Percentiles rank a stretch among this genome's conserved stretches.
Conservation (phyloP, 2,113 vertebrate genomes). For the Oophaga pumilio region DNA sequence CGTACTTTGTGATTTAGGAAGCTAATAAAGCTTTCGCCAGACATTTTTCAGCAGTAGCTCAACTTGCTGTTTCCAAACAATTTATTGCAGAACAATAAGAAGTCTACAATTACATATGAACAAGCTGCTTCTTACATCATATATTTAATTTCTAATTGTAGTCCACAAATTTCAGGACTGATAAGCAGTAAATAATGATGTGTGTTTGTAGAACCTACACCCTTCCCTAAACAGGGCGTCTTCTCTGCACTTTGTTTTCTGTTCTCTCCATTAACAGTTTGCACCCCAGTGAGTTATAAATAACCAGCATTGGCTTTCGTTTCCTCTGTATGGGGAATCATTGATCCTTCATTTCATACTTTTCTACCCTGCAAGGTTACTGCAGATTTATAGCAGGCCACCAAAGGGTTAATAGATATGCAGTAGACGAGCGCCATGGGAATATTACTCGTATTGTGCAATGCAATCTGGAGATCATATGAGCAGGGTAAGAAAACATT, state of each 20-base stretch:
- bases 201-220: conserved; percentile 27
- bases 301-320: not conserved
- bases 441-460: not conserved
- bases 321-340: not conserved
- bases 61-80: not conserved
- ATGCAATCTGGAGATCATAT: not conserved
- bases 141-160: conserved; percentile 21
- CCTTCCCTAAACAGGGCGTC: conserved; percentile 56
- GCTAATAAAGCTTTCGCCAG: not conserved
- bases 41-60: not conserved
- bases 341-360: not conserved
- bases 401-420: not conserved
- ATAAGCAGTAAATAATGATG: conserved; percentile 33
- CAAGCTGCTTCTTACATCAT: not conserved
- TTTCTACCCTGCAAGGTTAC: too few species aligned
- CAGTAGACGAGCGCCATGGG: not conserved
- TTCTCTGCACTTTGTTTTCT: conserved; percentile 48
- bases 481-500: not conserved
- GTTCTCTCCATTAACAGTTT: conserved; percentile 38
- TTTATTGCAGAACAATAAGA: not conserved
- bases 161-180: not conserved
- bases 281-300: conserved; percentile 10
- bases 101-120: not conserved
- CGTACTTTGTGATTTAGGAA: too few species aligned
- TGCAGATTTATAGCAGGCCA: not conserved